A percentile compares a stretch with the other conserved stretches of the same genome.
Evolutionary conservation across 2,888 invertebrate species (phyloP).

Genomic region (Tupiocoris notatus): DNA sequence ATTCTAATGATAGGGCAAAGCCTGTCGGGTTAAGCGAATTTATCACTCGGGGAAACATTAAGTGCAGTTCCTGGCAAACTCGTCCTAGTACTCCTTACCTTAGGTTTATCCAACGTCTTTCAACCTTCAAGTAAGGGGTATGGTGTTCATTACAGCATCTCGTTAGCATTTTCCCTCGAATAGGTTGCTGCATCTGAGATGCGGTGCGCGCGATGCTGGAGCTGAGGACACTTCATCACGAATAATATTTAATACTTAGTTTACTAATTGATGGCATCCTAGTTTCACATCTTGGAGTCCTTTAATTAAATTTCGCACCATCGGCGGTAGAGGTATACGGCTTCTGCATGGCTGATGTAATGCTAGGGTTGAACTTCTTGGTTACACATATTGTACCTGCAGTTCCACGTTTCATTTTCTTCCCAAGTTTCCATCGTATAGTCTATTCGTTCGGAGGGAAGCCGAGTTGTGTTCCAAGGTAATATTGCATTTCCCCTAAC

Average conservation of each 20-base stretch:
- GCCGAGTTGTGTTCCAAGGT: background rate
- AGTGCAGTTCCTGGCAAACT: background rate
- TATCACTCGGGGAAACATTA: background rate
- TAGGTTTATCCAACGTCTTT: background rate
- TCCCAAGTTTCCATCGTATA: background rate
- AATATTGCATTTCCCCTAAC: background rate
- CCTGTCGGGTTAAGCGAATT: background rate
- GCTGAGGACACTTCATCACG: slow-evolving; percentile 22
- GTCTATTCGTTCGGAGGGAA: no score
- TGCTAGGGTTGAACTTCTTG: background rate
- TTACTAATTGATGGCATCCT: slow-evolving; percentile 25
- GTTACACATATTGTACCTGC: background rate
- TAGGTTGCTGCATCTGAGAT: background rate
- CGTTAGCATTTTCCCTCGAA: background rate
- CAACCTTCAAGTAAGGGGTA: background rate
- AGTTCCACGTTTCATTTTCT: background rate
- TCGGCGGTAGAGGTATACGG: background rate
- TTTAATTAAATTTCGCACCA: slow-evolving; percentile 28
- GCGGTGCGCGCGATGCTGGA: no score
- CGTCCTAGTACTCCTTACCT: background rate
- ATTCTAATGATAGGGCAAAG: background rate
- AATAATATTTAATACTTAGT: slow-evolving; percentile 27
- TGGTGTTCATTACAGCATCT: background rate
- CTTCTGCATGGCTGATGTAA: background rate
- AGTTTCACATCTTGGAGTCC: slow-evolving; percentile 10